Evolutionary conservation across 1,140 invertebrate species (phyloP).

Genomic region (Propsilocerus akamusi): DNA sequence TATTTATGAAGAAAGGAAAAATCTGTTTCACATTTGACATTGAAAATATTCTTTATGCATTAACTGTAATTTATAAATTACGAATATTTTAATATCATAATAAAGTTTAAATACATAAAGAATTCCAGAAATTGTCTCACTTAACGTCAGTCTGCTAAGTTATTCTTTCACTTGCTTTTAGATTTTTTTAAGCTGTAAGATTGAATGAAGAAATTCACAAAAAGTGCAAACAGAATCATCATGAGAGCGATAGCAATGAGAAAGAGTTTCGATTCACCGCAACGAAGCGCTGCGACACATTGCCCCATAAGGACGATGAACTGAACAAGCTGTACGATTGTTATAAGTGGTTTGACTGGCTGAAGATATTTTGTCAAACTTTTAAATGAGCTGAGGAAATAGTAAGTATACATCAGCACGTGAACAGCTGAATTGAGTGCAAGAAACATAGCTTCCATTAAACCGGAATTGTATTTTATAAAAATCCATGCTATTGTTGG

Average conservation of each 20-base stretch:
- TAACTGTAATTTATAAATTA: too few species aligned
- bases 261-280: background rate
- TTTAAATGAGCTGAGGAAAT: background rate
- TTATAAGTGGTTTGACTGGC: background rate
- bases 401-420: background rate
- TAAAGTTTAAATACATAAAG: too few species aligned
- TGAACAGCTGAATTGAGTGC: too few species aligned
- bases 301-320: background rate
- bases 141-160: too few species aligned
- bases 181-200: background rate
- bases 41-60: background rate
- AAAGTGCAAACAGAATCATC: background rate
- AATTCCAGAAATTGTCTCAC: too few species aligned
- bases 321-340: background rate
- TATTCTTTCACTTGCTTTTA: too few species aligned
- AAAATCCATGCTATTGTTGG: constrained; percentile 57
- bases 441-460: too few species aligned
- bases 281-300: background rate
- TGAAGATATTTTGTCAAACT: background rate
- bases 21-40: too few species aligned
- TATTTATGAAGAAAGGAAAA: too few species aligned
- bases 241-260: background rate
- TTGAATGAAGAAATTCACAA: background rate
- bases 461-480: constrained; percentile 38
- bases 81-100: too few species aligned